These are phyloP conservation scores for Melanostoma scalare DNA, from an alignment of 2,888 invertebrate genomes.

Conservation along the genomic window DNA sequence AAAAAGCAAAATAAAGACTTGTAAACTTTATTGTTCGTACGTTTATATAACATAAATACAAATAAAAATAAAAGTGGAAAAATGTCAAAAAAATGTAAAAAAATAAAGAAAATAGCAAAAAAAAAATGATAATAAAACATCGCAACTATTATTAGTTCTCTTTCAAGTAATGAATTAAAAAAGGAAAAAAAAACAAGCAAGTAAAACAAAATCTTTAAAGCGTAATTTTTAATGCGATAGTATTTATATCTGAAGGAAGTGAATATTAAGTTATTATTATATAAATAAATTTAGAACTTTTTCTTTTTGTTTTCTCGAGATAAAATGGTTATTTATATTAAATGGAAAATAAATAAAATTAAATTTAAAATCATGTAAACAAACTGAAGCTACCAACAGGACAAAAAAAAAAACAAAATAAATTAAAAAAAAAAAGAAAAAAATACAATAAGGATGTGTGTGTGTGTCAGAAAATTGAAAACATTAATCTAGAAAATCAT, in stretches of 20 bases:
- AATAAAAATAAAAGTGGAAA: conserved; percentile 61
- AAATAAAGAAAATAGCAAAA: conserved; percentile 58
- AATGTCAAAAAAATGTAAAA: conserved; percentile 51
- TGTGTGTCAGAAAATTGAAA: conserved; percentile 55
- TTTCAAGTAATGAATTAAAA: conserved; percentile 63
- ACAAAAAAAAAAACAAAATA: conserved; percentile 6
- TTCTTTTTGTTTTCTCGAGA: conserved; percentile 32
- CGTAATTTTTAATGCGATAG: conserved; percentile 59
- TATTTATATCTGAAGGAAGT: conserved; percentile 63
- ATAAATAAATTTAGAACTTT: conserved; percentile 65
- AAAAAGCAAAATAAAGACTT: conserved; percentile 82
- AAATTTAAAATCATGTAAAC: background rate
- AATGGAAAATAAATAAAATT: conserved; percentile 32
- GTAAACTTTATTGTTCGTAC: conserved; percentile 78
- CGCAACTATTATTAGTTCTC: conserved; percentile 59
- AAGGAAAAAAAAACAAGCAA: conserved; percentile 39
- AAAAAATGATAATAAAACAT: conserved; percentile 43
- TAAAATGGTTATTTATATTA: conserved; percentile 56
- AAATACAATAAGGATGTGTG: conserved; percentile 44
- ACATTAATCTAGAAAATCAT: conserved; percentile 61
- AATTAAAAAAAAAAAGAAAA: conserved; percentile 28
- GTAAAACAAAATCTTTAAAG: conserved; percentile 47
- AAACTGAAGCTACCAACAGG: conserved; percentile 20
- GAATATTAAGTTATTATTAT: conserved; percentile 66
- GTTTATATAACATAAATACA: conserved; percentile 75